A percentile compares a stretch with the other conserved stretches of the same genome.
phyloP scores from a whole-genome alignment of 2,113 vertebrate genomes.

The Pardalotus punctatus region DNA sequence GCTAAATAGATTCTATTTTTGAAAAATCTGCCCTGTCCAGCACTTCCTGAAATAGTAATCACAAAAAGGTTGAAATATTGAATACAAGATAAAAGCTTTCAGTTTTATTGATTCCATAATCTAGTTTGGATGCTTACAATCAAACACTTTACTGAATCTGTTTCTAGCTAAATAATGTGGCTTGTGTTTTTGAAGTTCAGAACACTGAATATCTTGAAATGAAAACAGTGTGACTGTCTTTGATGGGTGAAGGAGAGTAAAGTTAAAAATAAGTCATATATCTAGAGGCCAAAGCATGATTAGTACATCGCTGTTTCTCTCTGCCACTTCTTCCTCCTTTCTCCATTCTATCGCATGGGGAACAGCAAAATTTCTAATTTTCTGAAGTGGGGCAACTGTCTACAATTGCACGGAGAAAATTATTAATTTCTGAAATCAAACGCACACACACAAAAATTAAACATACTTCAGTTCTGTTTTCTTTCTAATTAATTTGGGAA shows the following conservation, averaged over 20 bases:
- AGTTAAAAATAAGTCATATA: background rate
- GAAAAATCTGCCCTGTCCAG: background rate
- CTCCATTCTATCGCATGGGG: rapidly evolving
- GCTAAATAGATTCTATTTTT: background rate
- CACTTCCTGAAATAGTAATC: background rate
- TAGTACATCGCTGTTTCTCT: background rate
- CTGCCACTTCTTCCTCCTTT: background rate
- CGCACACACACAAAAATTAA: background rate
- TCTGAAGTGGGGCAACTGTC: rapidly evolving
- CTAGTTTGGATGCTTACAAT: background rate
- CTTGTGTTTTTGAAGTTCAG: background rate
- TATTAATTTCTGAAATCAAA: background rate
- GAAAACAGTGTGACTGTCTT: background rate
- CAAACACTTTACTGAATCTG: background rate
- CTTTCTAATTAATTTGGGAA: background rate
- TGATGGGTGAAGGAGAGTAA: background rate
- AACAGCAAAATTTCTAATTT: background rate
- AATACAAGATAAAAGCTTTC: background rate
- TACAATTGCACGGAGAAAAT: background rate
- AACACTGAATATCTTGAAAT: background rate
- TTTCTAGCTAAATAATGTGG: background rate
- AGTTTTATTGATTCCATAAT: background rate
- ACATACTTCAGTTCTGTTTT: background rate
- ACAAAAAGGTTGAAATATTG: background rate
- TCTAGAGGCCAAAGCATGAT: background rate